These are phyloP conservation scores for Blastobasis lacticolella DNA, from an alignment of 2,888 invertebrate species.

Conservation along the genomic window DNA sequence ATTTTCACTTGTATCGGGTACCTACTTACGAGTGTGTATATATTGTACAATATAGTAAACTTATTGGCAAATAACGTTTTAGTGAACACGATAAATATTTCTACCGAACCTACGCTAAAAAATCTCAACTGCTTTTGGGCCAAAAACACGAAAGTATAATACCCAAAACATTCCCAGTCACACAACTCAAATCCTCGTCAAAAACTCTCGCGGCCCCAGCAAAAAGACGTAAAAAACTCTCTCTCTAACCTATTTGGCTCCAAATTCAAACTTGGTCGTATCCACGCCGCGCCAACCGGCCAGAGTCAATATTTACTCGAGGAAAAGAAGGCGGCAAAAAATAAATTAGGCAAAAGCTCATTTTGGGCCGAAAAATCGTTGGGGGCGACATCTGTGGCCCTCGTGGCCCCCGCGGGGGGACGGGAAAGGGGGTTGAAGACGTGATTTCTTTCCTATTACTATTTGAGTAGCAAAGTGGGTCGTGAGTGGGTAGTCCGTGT, in stretches of 20 bases:
- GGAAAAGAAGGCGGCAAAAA: slow-evolving; percentile 73
- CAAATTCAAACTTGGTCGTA: slow-evolving; percentile 15
- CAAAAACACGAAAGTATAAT: too few relatives aligned
- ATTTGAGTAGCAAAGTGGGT: slow-evolving; percentile 35
- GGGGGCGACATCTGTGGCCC: slow-evolving; percentile 59
- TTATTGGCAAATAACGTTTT: too few relatives aligned
- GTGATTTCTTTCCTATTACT: slow-evolving; percentile 54
- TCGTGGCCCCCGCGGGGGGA: slow-evolving; percentile 18
- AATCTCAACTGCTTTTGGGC: too few relatives aligned
- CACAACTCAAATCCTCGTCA: too few relatives aligned
- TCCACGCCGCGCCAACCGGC: slow-evolving; percentile 30
- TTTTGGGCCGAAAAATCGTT: slow-evolving; percentile 62
- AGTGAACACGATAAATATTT: too few relatives aligned
- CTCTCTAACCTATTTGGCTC: background rate
- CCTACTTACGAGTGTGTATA: too few relatives aligned
- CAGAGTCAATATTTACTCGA: slow-evolving; percentile 66
- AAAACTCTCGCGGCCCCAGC: too few relatives aligned
- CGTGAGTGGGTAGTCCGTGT: slow-evolving; percentile 14
- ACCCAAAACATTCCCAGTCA: too few relatives aligned
- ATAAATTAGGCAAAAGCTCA: slow-evolving; percentile 74
- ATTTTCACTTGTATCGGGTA: too few relatives aligned
- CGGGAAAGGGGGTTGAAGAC: slow-evolving; percentile 23
- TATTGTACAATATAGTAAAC: too few relatives aligned
- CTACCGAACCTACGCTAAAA: too few relatives aligned
- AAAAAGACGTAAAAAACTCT: too few relatives aligned